A percentile compares a stretch with the other conserved stretches of the same genome.
These are phyloP conservation scores for Parus major DNA, from an alignment of 2,113 vertebrate genomes.

Conservation along the genomic window DNA sequence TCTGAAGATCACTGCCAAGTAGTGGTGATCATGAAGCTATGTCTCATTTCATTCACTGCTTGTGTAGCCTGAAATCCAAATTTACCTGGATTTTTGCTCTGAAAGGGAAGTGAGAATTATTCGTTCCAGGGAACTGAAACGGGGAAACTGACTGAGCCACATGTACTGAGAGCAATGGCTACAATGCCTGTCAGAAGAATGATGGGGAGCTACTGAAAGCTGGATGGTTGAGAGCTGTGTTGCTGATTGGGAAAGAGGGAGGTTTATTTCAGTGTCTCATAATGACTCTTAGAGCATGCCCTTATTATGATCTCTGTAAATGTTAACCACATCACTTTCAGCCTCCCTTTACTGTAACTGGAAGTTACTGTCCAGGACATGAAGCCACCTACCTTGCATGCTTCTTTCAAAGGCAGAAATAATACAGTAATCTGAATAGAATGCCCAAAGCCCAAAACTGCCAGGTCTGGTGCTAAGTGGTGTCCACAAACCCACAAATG, in stretches of 20 bases:
- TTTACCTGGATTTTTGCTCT: neutral
- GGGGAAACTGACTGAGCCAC: neutral
- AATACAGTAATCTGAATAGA: neutral
- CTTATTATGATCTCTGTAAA: neutral
- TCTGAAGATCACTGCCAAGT: neutral
- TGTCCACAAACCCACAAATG: neutral
- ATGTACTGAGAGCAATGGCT: neutral
- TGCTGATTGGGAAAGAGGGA: neutral
- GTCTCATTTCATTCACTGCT: neutral
- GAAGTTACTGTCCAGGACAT: neutral
- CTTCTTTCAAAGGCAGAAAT: neutral
- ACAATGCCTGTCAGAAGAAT: neutral
- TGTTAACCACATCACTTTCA: neutral
- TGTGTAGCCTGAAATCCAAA: neutral
- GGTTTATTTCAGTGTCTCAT: neutral
- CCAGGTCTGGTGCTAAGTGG: neutral
- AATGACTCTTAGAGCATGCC: neutral
- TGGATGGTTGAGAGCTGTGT: neutral
- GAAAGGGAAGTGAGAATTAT: neutral
- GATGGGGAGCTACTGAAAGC: neutral
- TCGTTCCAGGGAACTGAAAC: neutral
- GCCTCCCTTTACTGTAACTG: neutral
- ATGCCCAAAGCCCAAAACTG: neutral
- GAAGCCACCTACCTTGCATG: neutral
- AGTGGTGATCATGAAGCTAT: neutral